Evolutionary conservation across 2,888 invertebrate genomes (phyloP), one percentile per base, ranked within the genome.

Genomic region (Sisyra terminalis): DNA sequence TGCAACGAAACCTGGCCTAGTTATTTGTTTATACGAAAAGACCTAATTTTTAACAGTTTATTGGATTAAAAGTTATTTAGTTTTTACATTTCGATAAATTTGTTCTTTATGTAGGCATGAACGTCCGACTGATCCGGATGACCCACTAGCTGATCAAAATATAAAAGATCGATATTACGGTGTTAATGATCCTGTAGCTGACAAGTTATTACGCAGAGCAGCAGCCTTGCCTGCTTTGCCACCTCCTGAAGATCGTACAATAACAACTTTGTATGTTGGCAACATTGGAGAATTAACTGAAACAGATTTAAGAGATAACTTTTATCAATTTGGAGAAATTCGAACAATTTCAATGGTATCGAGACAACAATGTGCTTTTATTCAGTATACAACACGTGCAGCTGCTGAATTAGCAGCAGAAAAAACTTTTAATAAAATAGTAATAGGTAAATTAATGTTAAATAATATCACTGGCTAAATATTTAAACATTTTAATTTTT

Each of bases 251-350:
- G 98, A 98, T 57, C 82, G 82, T 52, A 81, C 84, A 3, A 94
- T 99, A 35, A 96, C 97, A 0, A 99, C 98, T 0, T 65, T 98
- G 5, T 98, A 97, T 57, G 80, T 98, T n/a, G 97, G 97, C 11
- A 96, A 94, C 58, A 64, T 96, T 14, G 89, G 92, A 1, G 90
- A 88, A 44, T 73, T 93, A 29, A 79, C 81, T 0, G 96, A 97
- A 54, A 85, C 87, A 47, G 92, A 94, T 53, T 69, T 97, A 30
- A 79, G 88, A 48, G 93, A 96, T 57, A 87, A 96, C 56, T 98
- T 98, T 63, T 98, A 98, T 63, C 97, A 98, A 59, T 97, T 86
- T 64, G 98, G 98, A 11, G 98, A 98, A 64, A 93, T 99, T 46
- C 77, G 98, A 51, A 84, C 86, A 1, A 74, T 98, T 14, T 92